These are phyloP conservation scores for Pristionchus maxplancki DNA, from an alignment of 2,888 invertebrate genomes.

Conservation along the genomic window DNA sequence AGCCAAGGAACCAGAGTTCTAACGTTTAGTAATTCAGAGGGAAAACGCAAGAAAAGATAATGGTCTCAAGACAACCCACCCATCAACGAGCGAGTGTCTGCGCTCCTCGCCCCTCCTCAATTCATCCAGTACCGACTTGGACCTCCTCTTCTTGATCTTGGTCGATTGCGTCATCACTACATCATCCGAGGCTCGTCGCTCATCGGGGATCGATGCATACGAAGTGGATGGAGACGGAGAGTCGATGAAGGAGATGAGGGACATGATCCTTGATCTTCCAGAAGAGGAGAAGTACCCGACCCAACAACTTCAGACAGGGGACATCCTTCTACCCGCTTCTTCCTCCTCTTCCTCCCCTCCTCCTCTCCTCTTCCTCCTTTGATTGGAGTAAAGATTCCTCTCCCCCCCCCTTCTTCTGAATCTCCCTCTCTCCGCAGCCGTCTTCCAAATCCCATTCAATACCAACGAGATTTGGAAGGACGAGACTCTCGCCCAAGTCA, in stretches of 20 bases:
- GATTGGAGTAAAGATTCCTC: slow-evolving; percentile 42
- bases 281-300: background rate
- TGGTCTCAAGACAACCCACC: background rate
- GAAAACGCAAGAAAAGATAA: background rate
- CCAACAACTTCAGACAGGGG: background rate
- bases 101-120: background rate
- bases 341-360: background rate
- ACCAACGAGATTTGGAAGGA: slow-evolving; percentile 42
- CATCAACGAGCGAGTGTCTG: background rate
- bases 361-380: slow-evolving; percentile 25
- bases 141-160: background rate
- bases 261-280: background rate
- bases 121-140: slow-evolving; percentile 14
- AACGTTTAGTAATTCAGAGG: background rate
- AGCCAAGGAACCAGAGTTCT: background rate
- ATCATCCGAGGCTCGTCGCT: background rate
- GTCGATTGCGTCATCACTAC: background rate
- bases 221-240: slow-evolving; percentile 23
- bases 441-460: slow-evolving; percentile 28
- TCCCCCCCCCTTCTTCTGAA: background rate
- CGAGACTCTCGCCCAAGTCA: background rate
- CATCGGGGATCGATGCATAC: slow-evolving; percentile 24
- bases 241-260: slow-evolving; percentile 27
- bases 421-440: background rate
- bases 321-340: slow-evolving; percentile 37